A percentile compares a stretch with the other conserved stretches of the same genome.
phyloP scores from a whole-genome alignment of 2,888 invertebrate species.

The Rhimphoctona megacephalus region DNA sequence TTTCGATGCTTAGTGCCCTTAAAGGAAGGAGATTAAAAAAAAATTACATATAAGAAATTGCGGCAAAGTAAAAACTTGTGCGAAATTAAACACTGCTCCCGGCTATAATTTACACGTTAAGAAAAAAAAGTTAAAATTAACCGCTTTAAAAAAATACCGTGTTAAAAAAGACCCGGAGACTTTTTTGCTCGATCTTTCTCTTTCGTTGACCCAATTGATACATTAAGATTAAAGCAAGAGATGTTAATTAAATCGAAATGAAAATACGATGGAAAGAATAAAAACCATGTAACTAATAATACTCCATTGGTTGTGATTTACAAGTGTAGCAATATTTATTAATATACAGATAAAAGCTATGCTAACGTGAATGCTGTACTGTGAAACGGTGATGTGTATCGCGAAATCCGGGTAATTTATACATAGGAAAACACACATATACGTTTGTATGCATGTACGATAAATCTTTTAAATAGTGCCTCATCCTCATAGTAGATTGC shows the following conservation, averaged over 20 bases:
- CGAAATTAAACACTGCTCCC: background rate
- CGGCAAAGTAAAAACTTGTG: background rate
- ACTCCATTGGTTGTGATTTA: slow-evolving; percentile 85
- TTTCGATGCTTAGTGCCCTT: too few species aligned
- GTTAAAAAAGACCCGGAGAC: background rate
- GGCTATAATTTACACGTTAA: too few species aligned
- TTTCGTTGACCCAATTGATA: slow-evolving; percentile 26
- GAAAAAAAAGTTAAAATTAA: background rate
- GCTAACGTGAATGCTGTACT: slow-evolving; percentile 12
- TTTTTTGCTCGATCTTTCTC: slow-evolving; percentile 25
- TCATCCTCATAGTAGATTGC: slow-evolving; percentile 11
- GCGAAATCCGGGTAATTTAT: slow-evolving; percentile 17
- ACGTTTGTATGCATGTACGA: background rate
- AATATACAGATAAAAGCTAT: slow-evolving; percentile 54
- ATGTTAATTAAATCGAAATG: slow-evolving; percentile 13
- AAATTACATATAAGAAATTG: background rate
- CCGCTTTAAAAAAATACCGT: background rate
- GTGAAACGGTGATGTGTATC: slow-evolving; percentile 19
- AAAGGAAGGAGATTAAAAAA: background rate
- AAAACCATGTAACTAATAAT: slow-evolving; percentile 78
- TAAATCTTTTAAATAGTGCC: slow-evolving; percentile 34
- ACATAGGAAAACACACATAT: background rate
- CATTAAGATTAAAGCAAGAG: slow-evolving; percentile 1
- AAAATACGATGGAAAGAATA: slow-evolving; percentile 26
- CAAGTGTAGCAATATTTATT: slow-evolving; percentile 81